A percentile compares a stretch with the other conserved stretches of the same genome.
Conservation (phyloP, 2,888 invertebrate species). For the Candidula unifasciata region DNA sequence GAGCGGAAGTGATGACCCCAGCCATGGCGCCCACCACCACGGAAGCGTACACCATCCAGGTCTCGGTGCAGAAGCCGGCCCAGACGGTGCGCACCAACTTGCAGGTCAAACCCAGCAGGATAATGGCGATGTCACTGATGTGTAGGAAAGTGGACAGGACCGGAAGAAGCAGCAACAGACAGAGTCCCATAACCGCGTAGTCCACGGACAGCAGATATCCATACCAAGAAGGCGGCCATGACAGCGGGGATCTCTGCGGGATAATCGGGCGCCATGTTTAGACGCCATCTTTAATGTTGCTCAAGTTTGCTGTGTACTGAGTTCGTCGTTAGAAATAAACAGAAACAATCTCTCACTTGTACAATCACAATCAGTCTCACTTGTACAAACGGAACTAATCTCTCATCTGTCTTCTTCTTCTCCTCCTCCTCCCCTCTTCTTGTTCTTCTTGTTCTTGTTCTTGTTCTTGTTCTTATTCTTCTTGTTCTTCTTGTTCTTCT, state of each 20-base stretch:
- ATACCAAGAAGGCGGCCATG: constrained; percentile 74
- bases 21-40: constrained; percentile 73
- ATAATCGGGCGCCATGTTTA: not conserved
- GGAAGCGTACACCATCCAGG: constrained; percentile 74
- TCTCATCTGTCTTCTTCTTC: not conserved
- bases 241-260: constrained; percentile 68
- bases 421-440: not conserved
- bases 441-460: not conserved
- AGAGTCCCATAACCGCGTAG: constrained; percentile 76
- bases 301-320: not conserved
- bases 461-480: not conserved
- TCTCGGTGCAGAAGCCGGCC: constrained; percentile 68
- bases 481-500: not conserved
- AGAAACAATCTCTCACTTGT: no score
- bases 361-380: no score
- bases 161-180: constrained; percentile 74
- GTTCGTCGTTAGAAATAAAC: no score
- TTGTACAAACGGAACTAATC: not conserved
- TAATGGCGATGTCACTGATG: constrained; percentile 70
- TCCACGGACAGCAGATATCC: constrained; percentile 76
- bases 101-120: constrained; percentile 72
- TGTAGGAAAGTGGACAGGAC: constrained; percentile 67
- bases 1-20: constrained; percentile 72
- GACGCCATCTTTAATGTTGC: not conserved
- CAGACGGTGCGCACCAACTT: constrained; percentile 68